These are phyloP conservation scores for Odontocerum albicorne DNA, from an alignment of 2,888 invertebrate genomes.

Conservation along the genomic window DNA sequence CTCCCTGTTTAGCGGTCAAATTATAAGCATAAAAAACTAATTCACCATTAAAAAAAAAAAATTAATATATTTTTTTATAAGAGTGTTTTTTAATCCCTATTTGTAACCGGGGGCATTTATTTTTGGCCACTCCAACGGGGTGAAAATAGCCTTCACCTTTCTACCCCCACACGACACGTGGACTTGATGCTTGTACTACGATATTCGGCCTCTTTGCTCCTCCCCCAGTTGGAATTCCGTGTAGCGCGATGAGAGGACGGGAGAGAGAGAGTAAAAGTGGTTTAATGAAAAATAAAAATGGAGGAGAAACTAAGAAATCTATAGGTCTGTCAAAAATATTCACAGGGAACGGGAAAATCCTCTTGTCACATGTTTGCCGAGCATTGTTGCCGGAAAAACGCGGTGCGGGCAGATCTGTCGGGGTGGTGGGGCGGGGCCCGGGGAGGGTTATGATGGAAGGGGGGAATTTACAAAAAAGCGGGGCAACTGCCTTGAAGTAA, in stretches of 20 bases:
- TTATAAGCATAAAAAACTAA: too few species aligned
- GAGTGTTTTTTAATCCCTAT: too few species aligned
- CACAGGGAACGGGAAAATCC: conserved; percentile 32
- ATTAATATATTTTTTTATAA: too few species aligned
- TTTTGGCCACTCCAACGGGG: too few species aligned
- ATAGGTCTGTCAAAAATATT: conserved; percentile 29
- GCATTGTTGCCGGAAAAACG: conserved; percentile 36
- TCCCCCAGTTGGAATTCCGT: neutral
- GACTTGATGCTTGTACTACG: too few species aligned
- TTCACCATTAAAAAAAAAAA: too few species aligned
- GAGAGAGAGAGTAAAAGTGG: conserved; percentile 19
- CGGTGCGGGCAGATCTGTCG: conserved; percentile 40
- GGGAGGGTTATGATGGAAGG: conserved; percentile 44
- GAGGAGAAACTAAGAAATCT: conserved; percentile 11
- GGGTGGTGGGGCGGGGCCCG: conserved; percentile 38
- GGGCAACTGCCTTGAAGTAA: conserved; percentile 41
- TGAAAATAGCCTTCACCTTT: too few species aligned
- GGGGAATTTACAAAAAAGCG: conserved; percentile 37
- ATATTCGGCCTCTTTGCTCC: neutral
- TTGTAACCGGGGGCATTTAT: too few species aligned
- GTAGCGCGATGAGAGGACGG: too few species aligned
- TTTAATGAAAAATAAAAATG: conserved; percentile 25
- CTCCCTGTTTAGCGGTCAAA: too few species aligned
- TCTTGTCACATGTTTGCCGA: conserved; percentile 36
- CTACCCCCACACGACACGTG: too few species aligned